Evolutionary conservation across 37 sponge, comb jelly and placozoan species (phyloP).

Genomic region (Hormiphora californensis): DNA sequence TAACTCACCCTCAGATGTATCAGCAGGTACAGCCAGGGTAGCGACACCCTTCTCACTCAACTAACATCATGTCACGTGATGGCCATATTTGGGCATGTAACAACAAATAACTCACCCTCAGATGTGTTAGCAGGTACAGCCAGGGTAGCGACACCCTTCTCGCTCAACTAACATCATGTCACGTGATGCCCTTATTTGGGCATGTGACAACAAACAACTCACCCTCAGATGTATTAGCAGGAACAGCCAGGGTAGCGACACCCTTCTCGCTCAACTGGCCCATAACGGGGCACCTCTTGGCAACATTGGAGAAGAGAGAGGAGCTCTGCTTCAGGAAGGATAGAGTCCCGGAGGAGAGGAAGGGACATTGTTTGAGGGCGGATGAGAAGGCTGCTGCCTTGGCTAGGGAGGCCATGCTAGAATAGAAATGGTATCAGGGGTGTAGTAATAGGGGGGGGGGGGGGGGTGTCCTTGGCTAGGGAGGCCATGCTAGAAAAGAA

Average conservation of each 20-base stretch:
- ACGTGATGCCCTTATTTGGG: not conserved
- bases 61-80: no score
- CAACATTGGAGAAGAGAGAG: not conserved
- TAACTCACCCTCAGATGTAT: no score
- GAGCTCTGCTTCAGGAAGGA: not conserved
- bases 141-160: not conserved
- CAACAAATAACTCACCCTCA: no score
- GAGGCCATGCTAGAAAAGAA: not conserved
- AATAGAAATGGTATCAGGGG: not conserved
- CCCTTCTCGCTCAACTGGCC: conserved; percentile 9
- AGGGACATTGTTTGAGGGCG: conserved; percentile 5
- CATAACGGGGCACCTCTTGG: conserved; percentile 33
- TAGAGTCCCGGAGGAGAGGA: not conserved
- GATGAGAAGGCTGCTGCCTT: not conserved
- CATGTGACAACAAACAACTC: not conserved
- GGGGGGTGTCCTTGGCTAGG: no score
- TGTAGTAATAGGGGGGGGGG: not conserved
- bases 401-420: not conserved
- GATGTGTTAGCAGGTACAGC: conserved; percentile 17
- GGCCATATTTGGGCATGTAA: no score
- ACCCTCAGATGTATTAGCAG: not conserved
- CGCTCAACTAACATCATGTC: not conserved
- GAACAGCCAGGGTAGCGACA: conserved; percentile 2
- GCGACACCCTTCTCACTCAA: no score
- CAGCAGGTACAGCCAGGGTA: no score